A percentile compares a stretch with the other conserved stretches of the same genome.
These are phyloP conservation scores for Calcarius ornatus DNA, from an alignment of 2,113 vertebrate genomes.

Conservation along the genomic window DNA sequence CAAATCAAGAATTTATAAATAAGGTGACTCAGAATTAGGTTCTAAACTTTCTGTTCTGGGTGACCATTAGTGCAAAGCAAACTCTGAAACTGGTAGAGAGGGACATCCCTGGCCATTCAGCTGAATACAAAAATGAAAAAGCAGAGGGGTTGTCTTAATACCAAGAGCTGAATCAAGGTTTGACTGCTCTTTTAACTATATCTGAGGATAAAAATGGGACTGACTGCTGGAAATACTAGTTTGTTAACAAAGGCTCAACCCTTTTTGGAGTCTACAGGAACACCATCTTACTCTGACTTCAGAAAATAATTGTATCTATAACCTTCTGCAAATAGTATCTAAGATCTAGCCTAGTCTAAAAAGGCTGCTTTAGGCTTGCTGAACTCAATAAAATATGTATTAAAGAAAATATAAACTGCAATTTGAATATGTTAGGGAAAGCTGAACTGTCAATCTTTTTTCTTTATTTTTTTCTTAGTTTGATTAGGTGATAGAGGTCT, in stretches of 20 bases:
- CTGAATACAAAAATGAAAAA: neutral
- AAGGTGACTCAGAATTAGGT: neutral
- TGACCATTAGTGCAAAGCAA: neutral
- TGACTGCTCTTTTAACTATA: neutral
- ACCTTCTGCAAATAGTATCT: neutral
- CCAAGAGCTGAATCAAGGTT: neutral
- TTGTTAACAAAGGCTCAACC: neutral
- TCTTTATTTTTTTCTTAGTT: neutral
- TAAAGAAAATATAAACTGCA: neutral
- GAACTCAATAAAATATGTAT: neutral
- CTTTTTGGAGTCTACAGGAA: neutral
- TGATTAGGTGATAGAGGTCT: neutral
- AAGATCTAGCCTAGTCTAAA: neutral
- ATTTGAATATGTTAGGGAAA: neutral
- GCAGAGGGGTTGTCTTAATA: neutral
- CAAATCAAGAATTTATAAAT: neutral
- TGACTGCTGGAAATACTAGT: neutral
- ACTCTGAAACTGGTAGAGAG: neutral
- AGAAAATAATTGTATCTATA: neutral
- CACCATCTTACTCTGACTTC: neutral
- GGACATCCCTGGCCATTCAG: neutral
- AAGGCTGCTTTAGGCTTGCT: neutral
- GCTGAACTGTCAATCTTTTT: neutral
- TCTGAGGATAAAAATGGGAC: neutral
- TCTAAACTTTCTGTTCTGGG: neutral